Conservation (phyloP, 2,888 invertebrate species). For the Drosophila birchii region DNA sequence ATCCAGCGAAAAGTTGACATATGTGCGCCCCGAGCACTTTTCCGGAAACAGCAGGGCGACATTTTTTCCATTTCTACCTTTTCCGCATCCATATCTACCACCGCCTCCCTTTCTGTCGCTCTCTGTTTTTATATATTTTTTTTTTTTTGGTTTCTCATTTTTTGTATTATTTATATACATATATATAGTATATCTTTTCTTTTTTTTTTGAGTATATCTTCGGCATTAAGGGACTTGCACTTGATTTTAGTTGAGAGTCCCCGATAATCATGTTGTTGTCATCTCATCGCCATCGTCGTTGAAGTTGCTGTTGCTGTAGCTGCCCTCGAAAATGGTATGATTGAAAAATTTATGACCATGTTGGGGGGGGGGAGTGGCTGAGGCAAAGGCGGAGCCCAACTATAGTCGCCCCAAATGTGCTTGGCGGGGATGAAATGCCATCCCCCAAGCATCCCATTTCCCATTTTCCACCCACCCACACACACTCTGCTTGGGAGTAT, state of each 20-base stretch:
- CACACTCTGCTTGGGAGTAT: constrained; percentile 19
- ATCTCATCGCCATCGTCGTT: background rate
- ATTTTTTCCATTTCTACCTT: constrained; percentile 65
- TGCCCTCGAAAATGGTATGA: constrained; percentile 75
- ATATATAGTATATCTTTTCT: constrained; percentile 49
- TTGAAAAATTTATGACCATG: constrained; percentile 81
- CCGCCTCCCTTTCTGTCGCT: background rate
- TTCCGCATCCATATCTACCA: constrained; percentile 6
- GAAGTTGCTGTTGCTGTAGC: constrained; percentile 23
- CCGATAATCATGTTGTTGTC: constrained; percentile 52
- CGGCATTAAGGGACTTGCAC: constrained; percentile 72
- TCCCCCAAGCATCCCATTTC: background rate
- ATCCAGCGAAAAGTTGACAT: constrained; percentile 83
- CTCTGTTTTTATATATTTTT: constrained; percentile 24
- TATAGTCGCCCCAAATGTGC: constrained; percentile 9
- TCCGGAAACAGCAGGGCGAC: constrained; percentile 82
- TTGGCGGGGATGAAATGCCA: constrained; percentile 1
- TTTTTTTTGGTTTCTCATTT: constrained; percentile 47
- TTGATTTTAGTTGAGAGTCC: constrained; percentile 70
- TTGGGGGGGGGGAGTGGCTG: background rate
- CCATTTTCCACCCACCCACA: too few species aligned
- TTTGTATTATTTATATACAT: background rate
- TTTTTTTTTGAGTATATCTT: constrained; percentile 70
- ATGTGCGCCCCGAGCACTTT: constrained; percentile 84
- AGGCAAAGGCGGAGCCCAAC: constrained; percentile 22